Percentiles rank a stretch among this genome's conserved stretches.
phyloP scores from a whole-genome alignment of 2,888 invertebrate genomes.

The Uloborus plumipes region DNA sequence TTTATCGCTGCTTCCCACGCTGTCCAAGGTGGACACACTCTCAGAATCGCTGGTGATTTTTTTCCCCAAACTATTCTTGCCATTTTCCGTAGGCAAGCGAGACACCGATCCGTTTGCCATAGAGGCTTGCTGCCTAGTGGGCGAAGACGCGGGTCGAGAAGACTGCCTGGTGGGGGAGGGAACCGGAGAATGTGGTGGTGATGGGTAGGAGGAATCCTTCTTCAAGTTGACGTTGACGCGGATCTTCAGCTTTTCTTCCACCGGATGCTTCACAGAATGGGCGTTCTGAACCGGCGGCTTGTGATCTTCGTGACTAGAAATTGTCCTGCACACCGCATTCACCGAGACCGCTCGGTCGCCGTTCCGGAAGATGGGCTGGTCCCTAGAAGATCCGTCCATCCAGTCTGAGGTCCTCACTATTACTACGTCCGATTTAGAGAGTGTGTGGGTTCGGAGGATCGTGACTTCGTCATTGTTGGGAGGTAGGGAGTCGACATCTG shows the following conservation, averaged over 20 bases:
- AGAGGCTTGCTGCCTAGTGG: conserved; percentile 14
- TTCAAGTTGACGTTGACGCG: conserved; percentile 55
- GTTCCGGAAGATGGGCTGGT: conserved; percentile 24
- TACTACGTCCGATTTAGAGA: conserved; percentile 52
- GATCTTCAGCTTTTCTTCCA: conserved; percentile 53
- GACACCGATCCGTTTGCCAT: conserved; percentile 39
- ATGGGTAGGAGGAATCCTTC: conserved; percentile 54
- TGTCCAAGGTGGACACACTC: conserved; percentile 82
- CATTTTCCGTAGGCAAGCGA: conserved; percentile 55
- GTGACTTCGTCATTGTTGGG: conserved; percentile 34
- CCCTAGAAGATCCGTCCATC: conserved; percentile 31
- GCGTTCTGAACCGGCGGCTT: conserved; percentile 12
- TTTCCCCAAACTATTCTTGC: conserved; percentile 42
- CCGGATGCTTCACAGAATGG: background rate
- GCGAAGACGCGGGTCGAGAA: conserved; percentile 79
- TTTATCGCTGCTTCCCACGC: conserved; percentile 73
- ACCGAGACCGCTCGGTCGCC: conserved; percentile 31
- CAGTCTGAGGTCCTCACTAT: conserved; percentile 57
- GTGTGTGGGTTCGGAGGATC: conserved; percentile 35
- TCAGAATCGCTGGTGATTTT: conserved; percentile 82
- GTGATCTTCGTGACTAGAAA: conserved; percentile 54
- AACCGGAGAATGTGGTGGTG: conserved; percentile 62
- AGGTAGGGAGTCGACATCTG: conserved; percentile 48
- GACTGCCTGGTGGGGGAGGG: conserved; percentile 75
- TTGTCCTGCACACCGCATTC: conserved; percentile 25